phyloP scores from a whole-genome alignment of 64 coral and sea anemone species.

The Cladopsammia gracilis region DNA sequence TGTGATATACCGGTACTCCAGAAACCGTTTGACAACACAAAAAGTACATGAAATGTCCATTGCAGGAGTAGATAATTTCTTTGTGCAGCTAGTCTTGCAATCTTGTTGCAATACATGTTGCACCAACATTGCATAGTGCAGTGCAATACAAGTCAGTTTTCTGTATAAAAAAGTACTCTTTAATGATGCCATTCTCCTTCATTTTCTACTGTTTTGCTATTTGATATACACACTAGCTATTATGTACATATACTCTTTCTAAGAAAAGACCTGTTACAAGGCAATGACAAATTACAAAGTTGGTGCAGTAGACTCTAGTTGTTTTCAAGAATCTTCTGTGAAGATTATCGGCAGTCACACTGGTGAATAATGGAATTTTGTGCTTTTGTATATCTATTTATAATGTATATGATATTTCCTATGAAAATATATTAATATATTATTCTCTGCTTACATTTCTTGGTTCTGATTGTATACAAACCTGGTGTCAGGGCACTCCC shows the following conservation, averaged over 20 bases:
- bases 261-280: not conserved
- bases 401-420: constrained; percentile 39
- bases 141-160: no score
- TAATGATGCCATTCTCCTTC: no score
- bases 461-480: not conserved
- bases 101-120: no score
- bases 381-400: constrained; percentile 61
- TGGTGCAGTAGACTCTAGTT: not conserved
- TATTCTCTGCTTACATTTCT: constrained; percentile 17
- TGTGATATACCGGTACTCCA: no score
- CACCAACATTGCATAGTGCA: no score
- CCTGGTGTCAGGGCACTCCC: no score
- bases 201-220: not conserved
- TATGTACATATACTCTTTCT: not conserved
- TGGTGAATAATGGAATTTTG: constrained; percentile 35
- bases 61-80: no score
- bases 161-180: no score
- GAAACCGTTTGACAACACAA: no score
- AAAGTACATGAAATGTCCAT: no score
- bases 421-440: constrained; percentile 59
- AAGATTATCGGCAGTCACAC: not conserved
- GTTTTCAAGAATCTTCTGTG: constrained; percentile 5
- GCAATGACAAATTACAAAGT: not conserved
- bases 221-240: not conserved
- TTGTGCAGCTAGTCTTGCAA: no score